A percentile compares a stretch with the other conserved stretches of the same genome.
These are phyloP conservation scores for Zhuqinia jingwanae DNA, from an alignment of 2,888 invertebrate genomes.

Conservation along the genomic window DNA sequence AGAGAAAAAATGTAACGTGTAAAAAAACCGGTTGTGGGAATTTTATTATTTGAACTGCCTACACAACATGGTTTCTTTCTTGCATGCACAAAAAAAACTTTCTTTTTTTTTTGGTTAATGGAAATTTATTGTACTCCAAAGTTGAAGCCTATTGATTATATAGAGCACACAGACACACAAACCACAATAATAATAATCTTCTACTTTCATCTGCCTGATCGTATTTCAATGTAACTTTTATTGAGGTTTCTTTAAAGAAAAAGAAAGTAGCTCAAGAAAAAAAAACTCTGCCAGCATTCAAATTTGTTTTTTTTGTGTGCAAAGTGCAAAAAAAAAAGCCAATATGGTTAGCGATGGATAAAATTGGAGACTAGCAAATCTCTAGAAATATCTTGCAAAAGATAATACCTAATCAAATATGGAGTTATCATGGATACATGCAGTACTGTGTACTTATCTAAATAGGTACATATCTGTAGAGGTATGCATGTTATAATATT, in stretches of 20 bases:
- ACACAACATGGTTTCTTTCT: too few species aligned
- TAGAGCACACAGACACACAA: too few species aligned
- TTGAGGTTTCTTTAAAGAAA: not conserved
- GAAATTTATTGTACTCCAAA: slow-evolving; percentile 39
- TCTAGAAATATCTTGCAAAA: too few species aligned
- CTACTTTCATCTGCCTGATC: not conserved
- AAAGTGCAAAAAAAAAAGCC: not conserved
- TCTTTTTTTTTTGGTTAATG: not conserved
- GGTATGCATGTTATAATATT: too few species aligned
- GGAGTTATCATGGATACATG: slow-evolving; percentile 43
- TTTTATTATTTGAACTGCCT: too few species aligned
- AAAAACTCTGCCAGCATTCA: too few species aligned
- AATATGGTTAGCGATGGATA: not conserved
- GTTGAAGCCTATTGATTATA: slow-evolving; percentile 12
- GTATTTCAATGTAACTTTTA: slow-evolving; percentile 4
- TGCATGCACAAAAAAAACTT: not conserved
- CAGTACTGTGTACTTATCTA: too few species aligned
- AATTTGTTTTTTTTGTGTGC: not conserved
- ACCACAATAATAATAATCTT: not conserved
- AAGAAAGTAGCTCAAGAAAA: too few species aligned
- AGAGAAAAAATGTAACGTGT: not conserved
- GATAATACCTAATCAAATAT: slow-evolving; percentile 39
- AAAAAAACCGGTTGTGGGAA: too few species aligned
- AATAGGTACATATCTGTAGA: too few species aligned
- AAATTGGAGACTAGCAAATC: too few species aligned